Percentiles rank a stretch among this genome's conserved stretches.
Evolutionary conservation across 2,888 invertebrate genomes (phyloP).

Genomic region (Mechanitis mazaeus): DNA sequence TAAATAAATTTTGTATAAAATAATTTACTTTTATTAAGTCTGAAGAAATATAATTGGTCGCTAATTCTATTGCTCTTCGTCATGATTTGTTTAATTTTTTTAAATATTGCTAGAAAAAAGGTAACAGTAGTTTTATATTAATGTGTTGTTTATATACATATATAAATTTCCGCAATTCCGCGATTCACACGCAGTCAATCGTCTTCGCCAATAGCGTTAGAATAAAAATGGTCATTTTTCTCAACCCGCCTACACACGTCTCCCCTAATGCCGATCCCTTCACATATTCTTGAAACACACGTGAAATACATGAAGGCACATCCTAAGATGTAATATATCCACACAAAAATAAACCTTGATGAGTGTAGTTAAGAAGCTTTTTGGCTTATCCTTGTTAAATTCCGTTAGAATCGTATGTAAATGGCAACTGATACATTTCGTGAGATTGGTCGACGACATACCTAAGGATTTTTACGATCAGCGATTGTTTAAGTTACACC

Average conservation of each 20-base stretch:
- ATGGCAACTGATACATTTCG: constrained; percentile 27
- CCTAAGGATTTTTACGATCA: constrained; percentile 32
- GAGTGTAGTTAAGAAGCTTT: neutral
- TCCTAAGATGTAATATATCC: constrained; percentile 10
- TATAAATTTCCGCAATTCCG: no score
- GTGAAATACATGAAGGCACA: constrained; percentile 16
- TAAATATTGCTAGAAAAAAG: no score
- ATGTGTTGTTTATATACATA: no score
- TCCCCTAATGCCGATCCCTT: constrained; percentile 36
- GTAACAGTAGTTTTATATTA: no score
- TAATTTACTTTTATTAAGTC: no score
- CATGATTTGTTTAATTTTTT: no score
- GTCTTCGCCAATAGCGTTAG: constrained; percentile 50
- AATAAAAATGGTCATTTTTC: constrained; percentile 52
- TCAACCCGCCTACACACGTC: constrained; percentile 43
- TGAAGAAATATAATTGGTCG: no score
- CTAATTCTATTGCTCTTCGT: no score
- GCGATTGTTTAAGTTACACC: constrained; percentile 13
- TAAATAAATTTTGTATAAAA: no score
- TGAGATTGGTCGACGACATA: constrained; percentile 33
- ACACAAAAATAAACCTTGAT: constrained; percentile 16
- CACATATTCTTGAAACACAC: constrained; percentile 37
- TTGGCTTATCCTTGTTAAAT: constrained; percentile 3
- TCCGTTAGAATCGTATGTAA: constrained; percentile 12
- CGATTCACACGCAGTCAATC: neutral